Evolutionary conservation across 1,140 invertebrate species (phyloP), one percentile per base, ranked within the genome.

Genomic region (Lethrus apterus): DNA sequence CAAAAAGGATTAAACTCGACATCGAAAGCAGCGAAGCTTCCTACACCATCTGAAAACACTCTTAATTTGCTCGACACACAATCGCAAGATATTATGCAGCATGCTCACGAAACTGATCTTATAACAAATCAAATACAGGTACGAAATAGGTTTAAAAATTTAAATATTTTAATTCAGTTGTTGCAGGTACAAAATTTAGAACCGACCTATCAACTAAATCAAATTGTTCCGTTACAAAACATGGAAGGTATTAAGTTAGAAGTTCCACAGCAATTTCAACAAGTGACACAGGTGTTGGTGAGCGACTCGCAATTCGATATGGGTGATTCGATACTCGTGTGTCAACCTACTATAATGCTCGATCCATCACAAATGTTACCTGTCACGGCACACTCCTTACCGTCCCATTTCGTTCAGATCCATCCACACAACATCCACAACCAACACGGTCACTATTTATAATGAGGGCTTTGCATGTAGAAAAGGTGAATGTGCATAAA

Each of bases 311-410:
- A 56, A 11, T 30, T 54, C 9, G 50, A 58, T 41, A 40, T 59
- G 9, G 40, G 48, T 7, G 58, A 59, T 38, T 54, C 54, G 15
- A 30, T 58, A 14, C 42, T 62, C 21, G 55, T 62, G 52, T 62
- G 52, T 38, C 60, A 60, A 31, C 55, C 53, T 13, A 52, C 50
- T 13, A 45, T 62, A 31, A 55, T 60, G 50, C 52, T 60, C 20
- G 58, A 62, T 48, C 46, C 51, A 17, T 35, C 53, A 9, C 57
- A 61, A 36, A 43, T 61, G 2, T 54, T 61, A 46, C 51, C 59
- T 36, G 34, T 54, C 1, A 47, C 45, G 10, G 33, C 48, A 24
- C 56, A 53, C 35, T 51, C 40, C 19, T 43, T 55, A 31, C 34
- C 53, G 9, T 36, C 50, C 29, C 56, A 60, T 32, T 57, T 57